Base-by-base conservation (phyloP, 1,140 invertebrate genomes). In the Akabosia matsudoensis region DNA sequence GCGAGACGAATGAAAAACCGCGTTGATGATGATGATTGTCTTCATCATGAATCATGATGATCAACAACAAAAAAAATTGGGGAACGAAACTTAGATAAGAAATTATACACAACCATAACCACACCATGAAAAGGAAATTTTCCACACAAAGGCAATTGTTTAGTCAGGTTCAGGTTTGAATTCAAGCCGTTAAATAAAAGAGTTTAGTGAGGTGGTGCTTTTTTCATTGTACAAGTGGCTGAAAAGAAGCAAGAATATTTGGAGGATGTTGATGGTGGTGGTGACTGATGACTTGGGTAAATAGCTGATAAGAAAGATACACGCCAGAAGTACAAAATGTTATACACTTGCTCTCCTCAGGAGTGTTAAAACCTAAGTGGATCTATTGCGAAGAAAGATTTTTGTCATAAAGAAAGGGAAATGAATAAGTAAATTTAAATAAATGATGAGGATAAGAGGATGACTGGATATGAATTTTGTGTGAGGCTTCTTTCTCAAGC, bases 351-450 rank as follows among this genome's bases (percentile, higher is more conserved):
- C n/a, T n/a, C n/a, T n/a, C n/a, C n/a, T n/a, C n/a, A n/a, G n/a
- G n/a, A n/a, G n/a, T n/a, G n/a, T n/a, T n/a, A n/a, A n/a, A n/a
- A n/a, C n/a, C n/a, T n/a, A n/a, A n/a, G n/a, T n/a, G n/a, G n/a
- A n/a, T n/a, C n/a, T n/a, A n/a, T n/a, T n/a, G 37, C 24, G 54
- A 56, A 56, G 54, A 56, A 56, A 45, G 18, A 45, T 10, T 45
- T 10, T 45, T 45, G 22, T 56, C 14, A 56, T 56, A 56, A 56
- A 56, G 54, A 24, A 24, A 56, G 54, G 54, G 54, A 56, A 56
- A 56, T 56, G 54, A 56, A 56, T 56, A 24, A 24, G 22, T 56
- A 56, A 56, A 56, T 56, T 56, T 56, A 56, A 56, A 56, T 56
- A 56, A 56, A 56, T 56, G 54, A 24, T 56, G 54, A 22, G 4